Evolutionary conservation across 1,140 invertebrate species (phyloP), one percentile per base, ranked within the genome.

Genomic region (Aphelenchoides avenae): DNA sequence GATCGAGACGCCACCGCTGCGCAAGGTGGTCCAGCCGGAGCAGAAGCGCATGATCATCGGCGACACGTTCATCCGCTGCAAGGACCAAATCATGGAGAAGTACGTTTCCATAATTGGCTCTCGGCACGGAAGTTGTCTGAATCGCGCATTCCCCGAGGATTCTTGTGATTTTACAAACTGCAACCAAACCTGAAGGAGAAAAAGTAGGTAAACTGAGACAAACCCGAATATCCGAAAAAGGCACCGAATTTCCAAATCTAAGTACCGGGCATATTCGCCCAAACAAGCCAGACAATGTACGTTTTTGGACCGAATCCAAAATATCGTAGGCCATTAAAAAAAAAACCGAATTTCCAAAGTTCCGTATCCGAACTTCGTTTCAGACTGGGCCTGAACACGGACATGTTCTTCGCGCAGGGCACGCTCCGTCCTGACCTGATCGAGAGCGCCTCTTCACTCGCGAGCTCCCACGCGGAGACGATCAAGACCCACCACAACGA

Each of bases 401-500:
- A 73, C 11, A 73, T 77, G 27, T 77, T 67, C 39, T 47, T 74
- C 22, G 71, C 70, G 18, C 71, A 74, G 57, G 89, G 92, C 24
- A 98, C 94, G 0, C 82, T 99, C 0, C 82, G 94, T 75, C 94
- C 94, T 20, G 94, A 99, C 82, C 82, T 98, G 54, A 99, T 98
- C 71, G 94, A 99, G 81, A 94, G 90, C 59, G 93, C 94, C 3
- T 95, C 90, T 24, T 76, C 82, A 43, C 68, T 93, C 68, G 91
- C 85, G 36, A 93, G 89, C 66, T 76, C 78, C 5, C 84, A 84
- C 68, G 94, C 94, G 5, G 89, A 93, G 78, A 87, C 87, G 11
- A 99, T 99, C 69, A 99, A 99, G 81, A 98, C 94, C n/a, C 94
- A 99, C 80, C 94, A 99, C 81, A 99, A 99, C 79, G 94, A 98